A percentile compares a stretch with the other conserved stretches of the same genome.
These are phyloP conservation scores for Varecia variegata DNA, from an alignment of 2,797 vertebrate genomes.

Conservation along the genomic window DNA sequence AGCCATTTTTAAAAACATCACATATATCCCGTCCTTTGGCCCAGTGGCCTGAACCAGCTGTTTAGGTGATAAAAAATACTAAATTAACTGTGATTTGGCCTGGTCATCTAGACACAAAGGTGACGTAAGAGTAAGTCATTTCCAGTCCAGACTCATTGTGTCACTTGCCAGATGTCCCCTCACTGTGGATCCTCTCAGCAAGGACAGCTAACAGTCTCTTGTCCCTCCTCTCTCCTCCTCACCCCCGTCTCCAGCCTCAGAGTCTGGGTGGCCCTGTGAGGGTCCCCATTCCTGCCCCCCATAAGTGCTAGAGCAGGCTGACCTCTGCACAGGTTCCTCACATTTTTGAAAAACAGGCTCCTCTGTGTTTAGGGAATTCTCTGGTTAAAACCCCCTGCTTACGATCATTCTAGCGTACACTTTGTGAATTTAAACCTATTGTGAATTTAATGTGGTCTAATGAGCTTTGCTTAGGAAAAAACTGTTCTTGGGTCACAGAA, in stretches of 20 bases:
- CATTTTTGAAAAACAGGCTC: background rate
- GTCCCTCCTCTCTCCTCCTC: too few species aligned
- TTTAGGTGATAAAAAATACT: background rate
- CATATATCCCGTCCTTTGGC: background rate
- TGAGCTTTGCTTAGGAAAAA: constrained; percentile 56
- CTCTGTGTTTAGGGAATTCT: constrained; percentile 3
- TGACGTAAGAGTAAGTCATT: background rate
- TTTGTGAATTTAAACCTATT: constrained; percentile 51
- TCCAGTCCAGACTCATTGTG: background rate
- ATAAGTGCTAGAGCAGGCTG: background rate
- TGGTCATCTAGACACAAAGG: background rate
- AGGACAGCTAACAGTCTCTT: background rate
- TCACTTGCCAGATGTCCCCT: background rate
- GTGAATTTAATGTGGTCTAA: constrained; percentile 63
- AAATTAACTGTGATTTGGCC: background rate
- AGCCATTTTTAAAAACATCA: background rate
- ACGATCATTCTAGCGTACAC: background rate
- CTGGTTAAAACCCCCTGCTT: background rate
- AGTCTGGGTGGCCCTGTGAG: background rate
- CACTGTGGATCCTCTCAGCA: background rate
- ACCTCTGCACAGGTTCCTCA: background rate
- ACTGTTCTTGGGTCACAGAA: constrained; percentile 57
- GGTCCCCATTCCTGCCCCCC: background rate
- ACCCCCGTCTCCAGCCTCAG: background rate
- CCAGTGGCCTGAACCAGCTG: background rate